These are phyloP conservation scores for Anas capensis DNA, from an alignment of 2,797 vertebrate species.

Conservation along the genomic window DNA sequence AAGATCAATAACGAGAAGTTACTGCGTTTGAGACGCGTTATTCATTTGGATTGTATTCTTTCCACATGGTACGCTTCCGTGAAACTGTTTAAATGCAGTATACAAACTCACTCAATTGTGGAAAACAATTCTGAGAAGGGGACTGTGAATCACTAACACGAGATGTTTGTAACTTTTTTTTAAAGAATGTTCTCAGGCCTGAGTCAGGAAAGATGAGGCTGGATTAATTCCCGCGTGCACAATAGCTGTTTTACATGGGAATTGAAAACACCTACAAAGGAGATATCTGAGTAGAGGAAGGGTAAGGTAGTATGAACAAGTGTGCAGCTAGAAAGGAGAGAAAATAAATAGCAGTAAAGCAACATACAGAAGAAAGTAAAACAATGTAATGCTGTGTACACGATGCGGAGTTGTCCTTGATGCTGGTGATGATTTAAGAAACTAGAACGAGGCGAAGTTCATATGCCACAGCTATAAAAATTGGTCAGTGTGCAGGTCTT, in stretches of 20 bases:
- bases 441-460: neutral
- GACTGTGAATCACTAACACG: neutral
- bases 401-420: neutral
- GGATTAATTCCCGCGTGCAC: neutral
- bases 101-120: neutral
- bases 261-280: neutral
- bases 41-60: neutral
- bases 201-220: neutral
- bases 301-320: neutral
- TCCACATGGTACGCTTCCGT: neutral
- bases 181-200: neutral
- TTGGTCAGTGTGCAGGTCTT: neutral
- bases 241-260: neutral
- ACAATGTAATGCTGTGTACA: neutral
- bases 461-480: neutral
- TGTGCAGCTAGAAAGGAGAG: neutral
- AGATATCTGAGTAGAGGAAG: neutral
- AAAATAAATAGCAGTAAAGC: neutral
- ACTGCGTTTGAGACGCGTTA: rapidly evolving
- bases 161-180: neutral
- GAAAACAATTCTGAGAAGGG: neutral
- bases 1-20: neutral
- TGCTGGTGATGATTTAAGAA: neutral
- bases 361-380: neutral
- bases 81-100: neutral